phyloP scores from a whole-genome alignment of 2,888 invertebrate species.

The Acanthosepion pharaonis region DNA sequence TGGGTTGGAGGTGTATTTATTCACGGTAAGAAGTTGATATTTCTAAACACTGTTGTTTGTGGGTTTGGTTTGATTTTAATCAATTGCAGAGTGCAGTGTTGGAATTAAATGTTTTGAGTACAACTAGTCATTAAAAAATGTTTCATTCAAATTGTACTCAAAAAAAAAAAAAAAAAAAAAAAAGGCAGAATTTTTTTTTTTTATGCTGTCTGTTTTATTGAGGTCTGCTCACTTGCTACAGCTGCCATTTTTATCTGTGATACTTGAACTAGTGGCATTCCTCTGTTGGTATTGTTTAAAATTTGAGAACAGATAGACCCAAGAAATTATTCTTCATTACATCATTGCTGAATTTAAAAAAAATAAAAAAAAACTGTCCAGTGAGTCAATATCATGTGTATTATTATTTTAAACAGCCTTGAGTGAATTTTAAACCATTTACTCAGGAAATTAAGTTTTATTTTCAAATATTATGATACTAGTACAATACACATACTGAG shows the following conservation, averaged over 20 bases:
- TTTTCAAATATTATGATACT: background rate
- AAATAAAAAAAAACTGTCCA: too few species aligned
- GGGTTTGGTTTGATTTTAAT: background rate
- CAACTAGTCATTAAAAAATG: background rate
- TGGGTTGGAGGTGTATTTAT: background rate
- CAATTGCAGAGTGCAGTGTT: background rate
- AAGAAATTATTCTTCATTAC: background rate
- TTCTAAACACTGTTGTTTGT: background rate
- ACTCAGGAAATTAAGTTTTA: background rate
- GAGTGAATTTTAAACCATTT: background rate
- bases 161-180: too few species aligned
- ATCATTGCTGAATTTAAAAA: background rate
- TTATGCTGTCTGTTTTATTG: background rate
- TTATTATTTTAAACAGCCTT: background rate
- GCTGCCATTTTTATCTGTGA: constrained; percentile 33
- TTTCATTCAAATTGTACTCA: background rate
- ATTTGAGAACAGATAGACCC: background rate
- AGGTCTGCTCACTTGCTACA: constrained; percentile 18
- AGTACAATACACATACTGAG: background rate
- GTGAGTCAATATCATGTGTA: background rate
- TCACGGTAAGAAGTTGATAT: background rate
- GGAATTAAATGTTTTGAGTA: background rate
- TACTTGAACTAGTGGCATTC: constrained; percentile 1
- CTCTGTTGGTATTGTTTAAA: constrained; percentile 21
- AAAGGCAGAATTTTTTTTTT: background rate